Conservation (phyloP, 2,113 vertebrate species). For the Elaphurus davidianus region DNA sequence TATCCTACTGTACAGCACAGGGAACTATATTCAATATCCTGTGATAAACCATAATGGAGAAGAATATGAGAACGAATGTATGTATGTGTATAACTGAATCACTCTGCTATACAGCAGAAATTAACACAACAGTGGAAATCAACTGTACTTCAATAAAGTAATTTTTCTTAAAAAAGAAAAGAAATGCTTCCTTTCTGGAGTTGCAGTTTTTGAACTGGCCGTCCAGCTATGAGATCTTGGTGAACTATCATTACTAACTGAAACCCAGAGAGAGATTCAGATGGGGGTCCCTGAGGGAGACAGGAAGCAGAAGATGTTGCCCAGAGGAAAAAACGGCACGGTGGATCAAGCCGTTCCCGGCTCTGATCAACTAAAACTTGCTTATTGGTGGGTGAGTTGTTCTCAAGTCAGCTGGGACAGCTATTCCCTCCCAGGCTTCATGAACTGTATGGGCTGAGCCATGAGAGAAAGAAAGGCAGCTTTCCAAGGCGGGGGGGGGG, state of each 20-base stretch:
- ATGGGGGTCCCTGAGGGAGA: neutral
- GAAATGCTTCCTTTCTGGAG: neutral
- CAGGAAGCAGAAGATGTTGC: neutral
- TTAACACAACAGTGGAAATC: neutral
- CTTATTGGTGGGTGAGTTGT: neutral
- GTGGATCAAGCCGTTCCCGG: neutral
- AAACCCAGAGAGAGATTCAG: neutral
- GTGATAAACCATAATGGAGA: neutral
- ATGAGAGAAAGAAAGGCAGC: neutral
- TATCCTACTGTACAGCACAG: neutral
- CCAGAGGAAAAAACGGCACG: neutral
- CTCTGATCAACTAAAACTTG: neutral
- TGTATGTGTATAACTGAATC: neutral
- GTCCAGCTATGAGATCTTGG: neutral
- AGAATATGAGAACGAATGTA: neutral
- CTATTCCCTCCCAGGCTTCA: neutral
- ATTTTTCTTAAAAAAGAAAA: neutral
- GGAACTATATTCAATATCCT: neutral
- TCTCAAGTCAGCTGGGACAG: neutral
- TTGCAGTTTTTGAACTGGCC: neutral
- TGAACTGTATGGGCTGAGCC: neutral
- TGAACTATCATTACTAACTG: neutral
- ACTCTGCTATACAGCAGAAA: neutral
- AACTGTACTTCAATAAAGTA: neutral
- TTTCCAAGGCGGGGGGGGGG: neutral